These are phyloP conservation scores for Aspidoscelis tigris DNA, from an alignment of 2,113 vertebrate species.

Conservation along the genomic window DNA sequence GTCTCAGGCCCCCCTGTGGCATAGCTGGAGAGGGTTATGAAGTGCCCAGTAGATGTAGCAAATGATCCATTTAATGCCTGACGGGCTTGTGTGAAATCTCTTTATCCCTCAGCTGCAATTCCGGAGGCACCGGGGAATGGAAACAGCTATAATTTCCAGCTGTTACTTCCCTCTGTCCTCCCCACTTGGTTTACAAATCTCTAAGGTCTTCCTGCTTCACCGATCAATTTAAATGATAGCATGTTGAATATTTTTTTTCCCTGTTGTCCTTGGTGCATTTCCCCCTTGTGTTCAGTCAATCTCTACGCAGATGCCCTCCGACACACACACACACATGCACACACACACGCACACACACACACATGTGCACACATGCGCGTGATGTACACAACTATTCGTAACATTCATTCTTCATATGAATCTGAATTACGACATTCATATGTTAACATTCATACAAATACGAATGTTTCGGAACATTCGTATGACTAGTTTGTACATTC, in stretches of 20 bases:
- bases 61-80: conserved; percentile 68
- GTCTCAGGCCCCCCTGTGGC: background rate
- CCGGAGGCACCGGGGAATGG: conserved; percentile 50
- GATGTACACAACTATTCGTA: too few species aligned
- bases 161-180: conserved; percentile 41
- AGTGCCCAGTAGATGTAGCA: conserved; percentile 56
- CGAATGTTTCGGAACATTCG: too few species aligned
- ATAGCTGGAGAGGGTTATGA: conserved; percentile 5
- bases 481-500: too few species aligned
- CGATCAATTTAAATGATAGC: conserved; percentile 67
- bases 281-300: background rate
- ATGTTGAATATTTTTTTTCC: conserved; percentile 43
- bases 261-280: conserved; percentile 49
- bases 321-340: too few species aligned
- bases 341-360: too few species aligned
- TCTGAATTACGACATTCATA: too few species aligned
- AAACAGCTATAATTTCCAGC: conserved; percentile 65
- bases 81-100: conserved; percentile 57
- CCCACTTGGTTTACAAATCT: conserved; percentile 63
- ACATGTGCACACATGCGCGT: too few species aligned
- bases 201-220: conserved; percentile 47
- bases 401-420: too few species aligned
- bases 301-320: too few species aligned
- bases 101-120: conserved; percentile 56
- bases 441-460: too few species aligned